Base-by-base conservation (phyloP, 2,888 invertebrate genomes). In the Cecidostiba fungosa region DNA sequence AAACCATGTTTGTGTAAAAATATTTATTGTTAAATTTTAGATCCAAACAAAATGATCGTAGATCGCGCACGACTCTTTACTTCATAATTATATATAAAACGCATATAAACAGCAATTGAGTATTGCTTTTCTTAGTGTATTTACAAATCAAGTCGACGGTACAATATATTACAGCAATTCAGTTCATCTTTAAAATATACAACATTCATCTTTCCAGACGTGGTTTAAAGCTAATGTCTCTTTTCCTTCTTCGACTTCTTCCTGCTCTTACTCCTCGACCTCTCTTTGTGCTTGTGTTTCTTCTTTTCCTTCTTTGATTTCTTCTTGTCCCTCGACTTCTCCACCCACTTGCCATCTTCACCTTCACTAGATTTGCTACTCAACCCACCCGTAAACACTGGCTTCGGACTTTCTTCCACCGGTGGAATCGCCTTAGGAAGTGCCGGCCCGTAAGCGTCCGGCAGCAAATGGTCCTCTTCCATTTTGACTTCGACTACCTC, bases 361-460 rank as follows among this genome's bases (percentile, higher is more conserved):
- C 79, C 85, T 0, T 82, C 72, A 6, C 86, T 87, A 8, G 3
- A 47, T 80, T 90, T 91, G 1, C n/a, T 59, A 23, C 90, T 84
- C 16, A 90, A 89, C 1, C 89, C 88, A 10, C 90, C 87, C 77
- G 91, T 91, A 47, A 91, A 92, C 39, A 90, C 74, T 26, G 90
- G 89, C 76, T 88, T 92, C 6, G 32, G 4, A 19, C 69, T 43
- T 62, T 88, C 87, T 10, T 87, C 39, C 3, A 10, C 87, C 62
- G 87, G 89, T 8, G 88, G 14, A 14, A 89, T 89, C 50, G 92
- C 94, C 14, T 94, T 94, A 0, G 96, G 96, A 87, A 96, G 94
- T 90, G 94, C 95, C 0, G 96, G 96, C 0, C 96, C 96, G 80
- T 96, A 96, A 23, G 94, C 91, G 88, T 94, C 92, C 1, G 90